Percentiles rank a stretch among this genome's conserved stretches.
Conservation (phyloP, 2,888 invertebrate species). For the Schizotus pectinicornis region DNA sequence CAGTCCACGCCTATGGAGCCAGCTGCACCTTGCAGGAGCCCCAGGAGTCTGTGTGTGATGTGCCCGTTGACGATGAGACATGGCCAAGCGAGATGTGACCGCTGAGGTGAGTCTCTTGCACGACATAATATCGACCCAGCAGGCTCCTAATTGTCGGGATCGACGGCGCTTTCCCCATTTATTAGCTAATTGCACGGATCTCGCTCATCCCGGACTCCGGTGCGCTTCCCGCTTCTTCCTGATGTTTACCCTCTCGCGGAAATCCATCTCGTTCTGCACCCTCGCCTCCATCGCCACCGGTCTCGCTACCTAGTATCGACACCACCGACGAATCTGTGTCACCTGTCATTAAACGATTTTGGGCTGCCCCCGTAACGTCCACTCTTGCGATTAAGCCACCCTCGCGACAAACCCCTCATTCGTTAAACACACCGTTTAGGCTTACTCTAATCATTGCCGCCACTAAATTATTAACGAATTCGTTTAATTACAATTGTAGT, state of each 20-base stretch:
- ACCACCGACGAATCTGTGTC: constrained; percentile 17
- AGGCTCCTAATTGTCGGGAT: constrained; percentile 30
- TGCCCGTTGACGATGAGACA: constrained; percentile 51
- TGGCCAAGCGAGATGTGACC: constrained; percentile 49
- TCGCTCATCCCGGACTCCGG: constrained; percentile 11
- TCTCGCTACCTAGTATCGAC: constrained; percentile 9
- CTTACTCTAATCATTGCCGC: constrained; percentile 2
- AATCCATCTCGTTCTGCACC: constrained; percentile 9
- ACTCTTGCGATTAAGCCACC: background rate
- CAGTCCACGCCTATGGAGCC: constrained; percentile 60
- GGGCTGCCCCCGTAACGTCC: constrained; percentile 4
- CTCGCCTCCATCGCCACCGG: constrained; percentile 13
- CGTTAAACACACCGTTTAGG: constrained; percentile 7
- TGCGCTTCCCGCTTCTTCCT: constrained; percentile 27
- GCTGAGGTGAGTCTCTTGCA: constrained; percentile 42
- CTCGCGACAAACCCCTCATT: background rate
- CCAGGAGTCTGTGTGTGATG: constrained; percentile 55
- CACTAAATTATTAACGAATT: constrained; percentile 3
- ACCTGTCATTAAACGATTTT: constrained; percentile 23
- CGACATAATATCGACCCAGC: constrained; percentile 26
- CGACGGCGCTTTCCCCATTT: constrained; percentile 6
- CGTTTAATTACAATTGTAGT: background rate
- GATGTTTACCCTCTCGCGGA: constrained; percentile 17
- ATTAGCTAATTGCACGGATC: constrained; percentile 18
- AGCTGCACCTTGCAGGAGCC: constrained; percentile 55